Evolutionary conservation across 2,888 invertebrate genomes (phyloP).

Genomic region (Nezara viridula): DNA sequence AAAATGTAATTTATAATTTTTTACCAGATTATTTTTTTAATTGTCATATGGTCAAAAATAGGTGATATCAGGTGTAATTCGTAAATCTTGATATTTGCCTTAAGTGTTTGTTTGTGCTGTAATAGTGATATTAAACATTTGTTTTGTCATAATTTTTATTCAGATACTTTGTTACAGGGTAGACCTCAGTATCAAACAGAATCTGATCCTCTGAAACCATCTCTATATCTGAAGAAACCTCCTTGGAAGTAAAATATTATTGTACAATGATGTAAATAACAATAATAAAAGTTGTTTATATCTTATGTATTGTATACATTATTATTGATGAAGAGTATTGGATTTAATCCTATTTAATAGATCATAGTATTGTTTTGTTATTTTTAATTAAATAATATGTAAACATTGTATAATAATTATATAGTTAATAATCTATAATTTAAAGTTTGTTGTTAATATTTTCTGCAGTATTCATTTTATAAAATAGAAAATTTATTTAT

Average conservation of each 20-base stretch:
- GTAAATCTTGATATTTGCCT: too few species aligned
- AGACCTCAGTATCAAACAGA: neutral
- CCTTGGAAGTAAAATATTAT: constrained; percentile 50
- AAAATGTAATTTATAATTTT: too few species aligned
- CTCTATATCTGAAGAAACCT: constrained; percentile 34
- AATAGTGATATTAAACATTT: neutral
- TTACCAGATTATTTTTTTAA: too few species aligned
- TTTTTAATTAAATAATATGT: neutral
- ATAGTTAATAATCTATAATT: neutral
- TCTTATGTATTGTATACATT: constrained; percentile 7
- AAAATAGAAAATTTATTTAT: neutral
- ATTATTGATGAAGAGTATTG: neutral
- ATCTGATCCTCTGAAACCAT: neutral
- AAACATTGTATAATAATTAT: constrained; percentile 2
- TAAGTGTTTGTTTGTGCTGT: neutral
- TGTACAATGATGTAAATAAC: constrained; percentile 23
- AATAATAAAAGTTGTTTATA: constrained; percentile 26
- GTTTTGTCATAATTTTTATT: neutral
- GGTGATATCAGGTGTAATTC: too few species aligned
- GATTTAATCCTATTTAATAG: neutral
- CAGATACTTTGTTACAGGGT: neutral
- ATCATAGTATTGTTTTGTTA: neutral
- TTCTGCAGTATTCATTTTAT: neutral
- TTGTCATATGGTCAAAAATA: too few species aligned
- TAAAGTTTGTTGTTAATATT: neutral